Percentiles rank a stretch among this genome's conserved stretches.
phyloP scores from a whole-genome alignment of 2,113 vertebrate genomes.

The Chaenogobius annularis region DNA sequence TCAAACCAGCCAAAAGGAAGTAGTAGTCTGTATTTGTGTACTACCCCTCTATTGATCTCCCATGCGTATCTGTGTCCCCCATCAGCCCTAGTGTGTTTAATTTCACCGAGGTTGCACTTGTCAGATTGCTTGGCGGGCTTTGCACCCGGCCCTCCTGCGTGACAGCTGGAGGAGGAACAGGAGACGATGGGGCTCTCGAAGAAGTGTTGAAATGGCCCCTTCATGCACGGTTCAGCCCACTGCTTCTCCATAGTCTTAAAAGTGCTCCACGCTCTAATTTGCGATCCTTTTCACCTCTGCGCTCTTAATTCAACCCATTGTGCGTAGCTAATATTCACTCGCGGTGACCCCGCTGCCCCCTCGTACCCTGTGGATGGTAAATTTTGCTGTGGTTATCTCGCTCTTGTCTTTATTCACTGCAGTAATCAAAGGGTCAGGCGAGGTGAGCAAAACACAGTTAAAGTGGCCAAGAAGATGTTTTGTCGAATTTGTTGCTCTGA shows the following conservation, averaged over 20 bases:
- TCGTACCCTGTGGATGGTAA: not conserved
- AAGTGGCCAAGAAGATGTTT: not conserved
- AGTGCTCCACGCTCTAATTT: not conserved
- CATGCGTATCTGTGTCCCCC: not conserved
- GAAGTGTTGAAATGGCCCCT: not conserved
- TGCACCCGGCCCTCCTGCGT: not conserved
- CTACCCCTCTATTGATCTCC: not conserved
- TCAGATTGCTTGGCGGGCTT: not conserved
- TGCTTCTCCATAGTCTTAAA: not conserved
- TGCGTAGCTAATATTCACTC: not conserved
- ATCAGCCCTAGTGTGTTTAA: not conserved
- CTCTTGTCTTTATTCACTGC: not conserved
- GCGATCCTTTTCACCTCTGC: not conserved
- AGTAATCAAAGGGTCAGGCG: not conserved
- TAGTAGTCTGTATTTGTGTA: not conserved
- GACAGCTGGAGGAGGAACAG: not conserved
- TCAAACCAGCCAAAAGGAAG: not conserved
- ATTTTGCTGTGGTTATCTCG: not conserved
- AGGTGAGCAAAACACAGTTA: not conserved
- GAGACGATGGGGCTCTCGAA: not conserved
- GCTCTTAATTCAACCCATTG: not conserved
- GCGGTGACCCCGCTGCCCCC: not conserved
- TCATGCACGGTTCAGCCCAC: not conserved
- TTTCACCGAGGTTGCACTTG: constrained; percentile 1
- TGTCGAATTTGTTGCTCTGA: not conserved